Conservation (phyloP, 2,888 invertebrate genomes). For the Philereme transversata region DNA sequence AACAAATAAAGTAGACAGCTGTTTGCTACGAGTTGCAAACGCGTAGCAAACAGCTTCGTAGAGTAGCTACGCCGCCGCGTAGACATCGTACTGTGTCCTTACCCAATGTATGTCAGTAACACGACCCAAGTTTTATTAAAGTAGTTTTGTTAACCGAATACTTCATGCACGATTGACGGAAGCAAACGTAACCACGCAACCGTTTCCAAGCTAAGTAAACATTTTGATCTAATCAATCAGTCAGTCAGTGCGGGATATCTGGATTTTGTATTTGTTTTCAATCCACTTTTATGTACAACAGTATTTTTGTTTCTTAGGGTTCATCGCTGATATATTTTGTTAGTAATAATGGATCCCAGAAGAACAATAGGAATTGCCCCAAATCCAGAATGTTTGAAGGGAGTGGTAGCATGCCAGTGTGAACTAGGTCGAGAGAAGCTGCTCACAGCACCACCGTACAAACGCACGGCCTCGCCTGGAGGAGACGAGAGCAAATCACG, state of each 20-base stretch:
- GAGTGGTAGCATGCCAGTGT: constrained; percentile 67
- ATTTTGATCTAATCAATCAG: constrained; percentile 26
- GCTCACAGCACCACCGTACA: constrained; percentile 73
- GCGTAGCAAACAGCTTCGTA: constrained; percentile 7
- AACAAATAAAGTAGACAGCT: no score
- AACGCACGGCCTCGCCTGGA: constrained; percentile 45
- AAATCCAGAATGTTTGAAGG: constrained; percentile 54
- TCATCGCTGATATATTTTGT: constrained; percentile 12
- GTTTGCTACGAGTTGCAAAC: no score
- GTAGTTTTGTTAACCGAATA: no score
- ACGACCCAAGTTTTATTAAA: no score
- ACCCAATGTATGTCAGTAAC: no score
- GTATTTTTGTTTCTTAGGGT: constrained; percentile 11
- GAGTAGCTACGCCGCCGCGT: constrained; percentile 10
- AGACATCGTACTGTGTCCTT: background rate
- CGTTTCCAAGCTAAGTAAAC: constrained; percentile 51
- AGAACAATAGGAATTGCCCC: constrained; percentile 58
- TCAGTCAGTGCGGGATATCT: constrained; percentile 30
- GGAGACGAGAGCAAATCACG: constrained; percentile 59
- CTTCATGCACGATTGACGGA: background rate
- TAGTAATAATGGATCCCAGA: constrained; percentile 45
- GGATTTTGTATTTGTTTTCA: constrained; percentile 34
- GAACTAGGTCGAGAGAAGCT: constrained; percentile 76
- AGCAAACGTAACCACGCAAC: constrained; percentile 50
- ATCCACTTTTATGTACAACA: constrained; percentile 28